These are phyloP conservation scores for Gobius niger DNA, from an alignment of 2,113 vertebrate genomes.

Conservation along the genomic window DNA sequence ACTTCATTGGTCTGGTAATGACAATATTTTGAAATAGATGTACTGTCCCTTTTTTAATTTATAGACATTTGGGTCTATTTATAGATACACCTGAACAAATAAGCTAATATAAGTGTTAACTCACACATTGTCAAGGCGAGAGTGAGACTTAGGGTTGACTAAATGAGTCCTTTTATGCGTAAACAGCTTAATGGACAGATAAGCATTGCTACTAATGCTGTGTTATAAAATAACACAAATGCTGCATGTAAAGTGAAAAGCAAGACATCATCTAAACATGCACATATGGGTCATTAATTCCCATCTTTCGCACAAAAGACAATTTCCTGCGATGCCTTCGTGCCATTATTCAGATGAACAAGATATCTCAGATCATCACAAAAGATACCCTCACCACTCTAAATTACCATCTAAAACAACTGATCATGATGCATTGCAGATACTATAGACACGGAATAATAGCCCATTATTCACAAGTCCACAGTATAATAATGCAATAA, in stretches of 20 bases:
- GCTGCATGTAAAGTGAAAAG: neutral
- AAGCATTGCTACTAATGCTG: neutral
- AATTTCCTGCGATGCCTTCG: conserved; percentile 23
- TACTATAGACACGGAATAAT: neutral
- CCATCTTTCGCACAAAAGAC: neutral
- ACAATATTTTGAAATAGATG: too few relatives aligned
- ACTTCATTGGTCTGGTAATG: too few relatives aligned
- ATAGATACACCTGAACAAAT: too few relatives aligned
- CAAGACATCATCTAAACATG: neutral
- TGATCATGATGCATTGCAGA: neutral
- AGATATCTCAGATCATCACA: conserved; percentile 4
- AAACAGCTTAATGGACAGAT: neutral
- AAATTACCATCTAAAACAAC: conserved; percentile 10
- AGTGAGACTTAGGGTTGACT: too few relatives aligned
- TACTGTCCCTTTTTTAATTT: too few relatives aligned
- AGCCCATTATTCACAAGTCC: neutral
- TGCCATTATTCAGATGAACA: conserved; percentile 27
- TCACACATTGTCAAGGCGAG: too few relatives aligned
- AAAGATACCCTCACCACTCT: neutral
- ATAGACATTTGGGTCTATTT: too few relatives aligned
- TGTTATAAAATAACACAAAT: neutral
- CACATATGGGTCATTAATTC: conserved; percentile 8
- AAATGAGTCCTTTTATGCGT: too few relatives aligned
- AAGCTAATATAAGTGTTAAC: too few relatives aligned
- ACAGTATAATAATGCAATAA: neutral